Percentiles rank a stretch among this genome's conserved stretches.
phyloP scores from a whole-genome alignment of 2,888 invertebrate genomes.

The Hartigia nigra region DNA sequence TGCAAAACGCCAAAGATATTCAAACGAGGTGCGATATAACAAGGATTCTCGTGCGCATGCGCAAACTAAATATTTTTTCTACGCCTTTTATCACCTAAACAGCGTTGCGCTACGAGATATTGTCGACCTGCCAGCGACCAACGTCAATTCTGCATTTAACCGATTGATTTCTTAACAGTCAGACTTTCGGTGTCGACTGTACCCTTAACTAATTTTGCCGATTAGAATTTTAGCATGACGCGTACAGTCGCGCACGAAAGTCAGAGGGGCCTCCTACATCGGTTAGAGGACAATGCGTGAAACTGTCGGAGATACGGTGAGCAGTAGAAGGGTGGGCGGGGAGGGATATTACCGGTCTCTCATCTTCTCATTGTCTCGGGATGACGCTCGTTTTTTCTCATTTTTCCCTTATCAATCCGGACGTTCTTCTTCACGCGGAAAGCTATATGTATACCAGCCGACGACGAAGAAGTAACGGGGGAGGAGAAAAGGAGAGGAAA shows the following conservation, averaged over 20 bases:
- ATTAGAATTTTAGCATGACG: constrained; percentile 59
- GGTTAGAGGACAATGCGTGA: background rate
- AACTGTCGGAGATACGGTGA: background rate
- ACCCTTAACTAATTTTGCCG: constrained; percentile 59
- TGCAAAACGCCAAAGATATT: constrained; percentile 24
- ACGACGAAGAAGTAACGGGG: background rate
- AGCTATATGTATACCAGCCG: background rate
- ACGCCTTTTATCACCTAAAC: background rate
- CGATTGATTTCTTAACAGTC: constrained; percentile 59
- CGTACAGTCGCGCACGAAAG: constrained; percentile 43
- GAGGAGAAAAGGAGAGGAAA: background rate
- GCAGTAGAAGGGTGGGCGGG: fast-evolving
- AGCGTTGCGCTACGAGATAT: background rate
- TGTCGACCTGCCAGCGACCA: background rate
- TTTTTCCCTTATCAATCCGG: background rate
- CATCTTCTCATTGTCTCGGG: constrained; percentile 6
- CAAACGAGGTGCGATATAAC: constrained; percentile 10
- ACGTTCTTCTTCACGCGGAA: background rate
- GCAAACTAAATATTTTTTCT: background rate
- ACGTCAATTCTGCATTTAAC: constrained; percentile 22
- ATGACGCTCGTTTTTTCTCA: constrained; percentile 43
- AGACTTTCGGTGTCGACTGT: constrained; percentile 52
- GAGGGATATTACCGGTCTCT: background rate
- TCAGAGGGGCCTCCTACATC: background rate
- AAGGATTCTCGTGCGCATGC: background rate